Conservation (phyloP, 2,113 vertebrate species). For the Paedocypris sp. region DNA sequence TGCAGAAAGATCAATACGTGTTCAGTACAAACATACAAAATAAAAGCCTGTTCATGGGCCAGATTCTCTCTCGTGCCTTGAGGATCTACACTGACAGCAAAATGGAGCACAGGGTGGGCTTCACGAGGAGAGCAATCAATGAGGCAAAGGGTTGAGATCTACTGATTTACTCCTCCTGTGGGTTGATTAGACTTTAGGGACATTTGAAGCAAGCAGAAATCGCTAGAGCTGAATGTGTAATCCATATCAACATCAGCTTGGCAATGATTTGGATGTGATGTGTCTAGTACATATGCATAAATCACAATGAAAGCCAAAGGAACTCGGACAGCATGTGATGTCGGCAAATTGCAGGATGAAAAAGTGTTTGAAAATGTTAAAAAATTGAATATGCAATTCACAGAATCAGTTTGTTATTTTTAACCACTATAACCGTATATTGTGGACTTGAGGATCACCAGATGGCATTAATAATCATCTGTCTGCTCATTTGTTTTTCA, state of each 20-base stretch:
- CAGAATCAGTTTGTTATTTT: too few species aligned
- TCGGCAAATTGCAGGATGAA: neutral
- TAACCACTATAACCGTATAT: too few species aligned
- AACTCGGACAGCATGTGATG: neutral
- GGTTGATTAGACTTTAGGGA: constrained; percentile 44
- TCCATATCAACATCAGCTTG: constrained; percentile 27
- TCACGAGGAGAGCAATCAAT: constrained; percentile 50
- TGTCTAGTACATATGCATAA: constrained; percentile 5
- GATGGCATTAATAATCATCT: too few species aligned
- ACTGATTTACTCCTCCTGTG: constrained; percentile 54
- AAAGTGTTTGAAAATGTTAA: too few species aligned
- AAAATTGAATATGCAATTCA: too few species aligned
- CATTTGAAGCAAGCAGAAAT: constrained; percentile 17
- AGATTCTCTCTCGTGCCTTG: constrained; percentile 42
- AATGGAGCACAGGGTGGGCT: constrained; percentile 39
- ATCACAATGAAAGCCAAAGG: neutral
- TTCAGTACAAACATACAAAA: constrained; percentile 56
- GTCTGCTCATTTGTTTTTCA: too few species aligned
- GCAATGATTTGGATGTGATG: constrained; percentile 14
- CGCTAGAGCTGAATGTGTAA: constrained; percentile 19
- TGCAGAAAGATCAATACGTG: constrained; percentile 47
- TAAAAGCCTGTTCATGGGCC: constrained; percentile 51
- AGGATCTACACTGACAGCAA: constrained; percentile 48
- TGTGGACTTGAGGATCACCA: too few species aligned
- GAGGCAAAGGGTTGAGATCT: constrained; percentile 50